Evolutionary conservation across 2,113 vertebrate species (phyloP).

Genomic region (Oreochromis niloticus): DNA sequence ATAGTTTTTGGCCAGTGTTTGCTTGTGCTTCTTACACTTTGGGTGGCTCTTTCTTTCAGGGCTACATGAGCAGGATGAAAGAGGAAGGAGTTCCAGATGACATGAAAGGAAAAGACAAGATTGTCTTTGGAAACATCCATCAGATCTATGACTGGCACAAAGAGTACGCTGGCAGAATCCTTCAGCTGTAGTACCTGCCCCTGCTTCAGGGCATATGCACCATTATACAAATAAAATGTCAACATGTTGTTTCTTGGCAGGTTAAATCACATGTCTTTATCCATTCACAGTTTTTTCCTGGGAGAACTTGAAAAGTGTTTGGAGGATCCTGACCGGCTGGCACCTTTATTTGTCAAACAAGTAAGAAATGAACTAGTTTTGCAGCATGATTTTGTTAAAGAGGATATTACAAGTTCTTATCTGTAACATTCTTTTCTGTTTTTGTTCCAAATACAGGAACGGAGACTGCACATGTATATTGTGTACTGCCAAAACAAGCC

Average conservation of each 20-base stretch:
- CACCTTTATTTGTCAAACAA: constrained; percentile 92
- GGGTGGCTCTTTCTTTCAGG: constrained; percentile 62
- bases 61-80: constrained; percentile 97
- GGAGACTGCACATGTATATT: constrained; percentile 98
- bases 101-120: constrained; percentile 99
- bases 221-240: background rate
- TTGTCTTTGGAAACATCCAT: constrained; percentile 98
- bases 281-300: constrained; percentile 85
- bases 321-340: constrained; percentile 94
- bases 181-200: background rate
- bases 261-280: background rate
- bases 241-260: background rate
- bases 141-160: constrained; percentile 99
- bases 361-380: constrained; percentile 60
- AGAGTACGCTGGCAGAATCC: constrained; percentile 78
- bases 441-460: constrained; percentile 75
- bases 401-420: fast-evolving
- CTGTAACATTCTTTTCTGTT: background rate
- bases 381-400: background rate
- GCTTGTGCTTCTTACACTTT: background rate
- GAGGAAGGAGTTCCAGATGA: constrained; percentile 97
- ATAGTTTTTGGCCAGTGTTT: background rate
- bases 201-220: background rate
- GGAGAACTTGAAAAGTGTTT: constrained; percentile 97
- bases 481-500: constrained; percentile 99